phyloP scores from a whole-genome alignment of 2,888 invertebrate species.

The Thelaira solivaga region DNA sequence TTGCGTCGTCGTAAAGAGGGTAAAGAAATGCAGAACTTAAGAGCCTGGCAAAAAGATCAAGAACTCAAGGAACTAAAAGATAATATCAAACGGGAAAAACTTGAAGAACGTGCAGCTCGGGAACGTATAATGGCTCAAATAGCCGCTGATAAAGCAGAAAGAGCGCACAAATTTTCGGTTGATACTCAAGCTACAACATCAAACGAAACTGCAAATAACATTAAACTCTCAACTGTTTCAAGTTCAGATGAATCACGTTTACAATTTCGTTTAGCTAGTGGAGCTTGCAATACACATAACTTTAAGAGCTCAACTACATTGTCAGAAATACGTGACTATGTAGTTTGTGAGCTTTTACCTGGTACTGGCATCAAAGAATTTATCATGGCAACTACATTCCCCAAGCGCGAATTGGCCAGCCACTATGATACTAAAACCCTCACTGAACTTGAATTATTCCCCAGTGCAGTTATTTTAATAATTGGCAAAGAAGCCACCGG shows the following conservation, averaged over 20 bases:
- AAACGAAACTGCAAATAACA: conserved; percentile 21
- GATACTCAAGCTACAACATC: conserved; percentile 12
- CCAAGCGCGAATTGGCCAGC: conserved; percentile 88
- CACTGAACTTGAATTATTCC: conserved; percentile 88
- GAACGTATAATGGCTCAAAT: conserved; percentile 90
- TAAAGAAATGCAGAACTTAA: conserved; percentile 84
- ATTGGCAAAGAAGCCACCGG: conserved; percentile 65
- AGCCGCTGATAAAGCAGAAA: conserved; percentile 88
- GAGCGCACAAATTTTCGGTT: conserved; percentile 78
- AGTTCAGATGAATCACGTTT: conserved; percentile 81
- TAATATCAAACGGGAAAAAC: conserved; percentile 83
- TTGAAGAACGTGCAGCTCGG: conserved; percentile 85
- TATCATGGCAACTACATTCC: conserved; percentile 90
- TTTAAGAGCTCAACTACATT: conserved; percentile 85
- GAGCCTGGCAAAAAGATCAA: conserved; percentile 85
- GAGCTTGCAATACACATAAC: conserved; percentile 84
- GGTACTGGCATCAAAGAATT: conserved; percentile 79
- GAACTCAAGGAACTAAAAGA: conserved; percentile 82
- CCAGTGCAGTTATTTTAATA: conserved; percentile 83
- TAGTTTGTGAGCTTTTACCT: conserved; percentile 70
- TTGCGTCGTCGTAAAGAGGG: conserved; percentile 85
- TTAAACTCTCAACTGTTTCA: conserved; percentile 54
- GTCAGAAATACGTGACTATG: conserved; percentile 78
- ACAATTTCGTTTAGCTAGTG: conserved; percentile 92
- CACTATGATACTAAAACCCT: conserved; percentile 94